Evolutionary conservation across 2,113 vertebrate species (phyloP).

Genomic region (Varanus komodoensis): DNA sequence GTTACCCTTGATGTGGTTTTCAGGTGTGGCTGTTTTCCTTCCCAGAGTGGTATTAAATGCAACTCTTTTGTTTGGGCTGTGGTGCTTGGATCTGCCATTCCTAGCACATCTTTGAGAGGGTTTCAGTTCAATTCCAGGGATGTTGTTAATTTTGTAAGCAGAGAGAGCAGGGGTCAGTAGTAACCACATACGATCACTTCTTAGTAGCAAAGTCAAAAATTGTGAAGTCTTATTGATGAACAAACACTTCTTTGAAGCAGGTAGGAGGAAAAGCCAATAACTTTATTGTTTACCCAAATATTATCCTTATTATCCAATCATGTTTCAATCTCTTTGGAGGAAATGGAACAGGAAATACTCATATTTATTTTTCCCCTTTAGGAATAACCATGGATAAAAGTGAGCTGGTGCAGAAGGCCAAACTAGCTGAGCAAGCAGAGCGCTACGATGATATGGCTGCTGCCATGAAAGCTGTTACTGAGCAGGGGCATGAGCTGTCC

Average conservation of each 20-base stretch:
- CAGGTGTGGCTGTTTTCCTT: neutral
- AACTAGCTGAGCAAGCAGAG: slow-evolving; percentile 96
- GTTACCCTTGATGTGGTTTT: neutral
- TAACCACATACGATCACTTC: neutral
- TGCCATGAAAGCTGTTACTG: slow-evolving; percentile 96
- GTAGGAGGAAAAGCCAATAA: neutral
- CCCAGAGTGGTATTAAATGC: neutral
- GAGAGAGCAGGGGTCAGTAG: neutral
- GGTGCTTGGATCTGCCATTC: neutral
- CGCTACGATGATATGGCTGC: slow-evolving; percentile 98
- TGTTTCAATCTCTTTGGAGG: neutral
- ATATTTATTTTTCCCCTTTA: slow-evolving; percentile 52
- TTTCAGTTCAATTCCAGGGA: too few species aligned
- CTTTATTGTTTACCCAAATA: neutral
- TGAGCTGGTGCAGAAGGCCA: slow-evolving; percentile 98
- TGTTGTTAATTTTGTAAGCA: neutral
- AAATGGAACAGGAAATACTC: neutral
- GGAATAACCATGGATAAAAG: slow-evolving; percentile 94
- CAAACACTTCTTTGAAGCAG: neutral
- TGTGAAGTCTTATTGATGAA: neutral
- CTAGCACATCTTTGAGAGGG: neutral
- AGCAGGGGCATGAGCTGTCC: slow-evolving; percentile 93
- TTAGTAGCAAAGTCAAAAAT: neutral
- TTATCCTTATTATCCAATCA: neutral
- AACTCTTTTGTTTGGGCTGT: neutral